Conservation (phyloP, 2,113 vertebrate species). For the Talpa occidentalis region DNA sequence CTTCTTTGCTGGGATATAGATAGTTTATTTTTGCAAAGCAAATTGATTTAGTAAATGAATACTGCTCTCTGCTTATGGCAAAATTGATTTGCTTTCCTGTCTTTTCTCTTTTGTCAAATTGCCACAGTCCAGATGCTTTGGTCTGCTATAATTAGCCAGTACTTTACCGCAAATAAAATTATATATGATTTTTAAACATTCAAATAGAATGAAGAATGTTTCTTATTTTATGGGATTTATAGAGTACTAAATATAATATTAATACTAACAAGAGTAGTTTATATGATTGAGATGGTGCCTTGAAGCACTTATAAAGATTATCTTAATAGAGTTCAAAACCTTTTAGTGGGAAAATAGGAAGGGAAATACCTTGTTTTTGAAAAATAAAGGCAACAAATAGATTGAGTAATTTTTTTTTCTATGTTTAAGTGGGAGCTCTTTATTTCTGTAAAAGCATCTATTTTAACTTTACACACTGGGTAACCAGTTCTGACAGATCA, state of each 20-base stretch:
- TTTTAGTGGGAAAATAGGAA: constrained; percentile 20
- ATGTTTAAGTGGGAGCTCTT: neutral
- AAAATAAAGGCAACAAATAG: neutral
- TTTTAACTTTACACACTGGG: constrained; percentile 28
- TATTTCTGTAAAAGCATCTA: neutral
- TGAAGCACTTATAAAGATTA: constrained; percentile 20
- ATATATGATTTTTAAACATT: constrained; percentile 33
- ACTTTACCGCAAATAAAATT: constrained; percentile 29
- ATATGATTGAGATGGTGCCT: neutral
- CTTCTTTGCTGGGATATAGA: neutral
- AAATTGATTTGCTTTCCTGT: neutral
- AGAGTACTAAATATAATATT: neutral
- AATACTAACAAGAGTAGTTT: neutral
- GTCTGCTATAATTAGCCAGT: neutral
- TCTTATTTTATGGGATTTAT: neutral
- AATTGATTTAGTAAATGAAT: constrained; percentile 47
- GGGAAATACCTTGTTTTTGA: constrained; percentile 30
- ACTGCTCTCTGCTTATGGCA: constrained; percentile 32
- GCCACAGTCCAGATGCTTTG: neutral
- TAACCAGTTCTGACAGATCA: neutral
- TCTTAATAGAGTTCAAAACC: neutral
- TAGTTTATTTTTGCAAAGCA: constrained; percentile 39
- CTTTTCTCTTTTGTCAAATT: constrained; percentile 17
- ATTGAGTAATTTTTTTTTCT: neutral
- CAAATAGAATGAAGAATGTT: neutral